Conservation (phyloP, 2,113 vertebrate genomes). For the Azemiops feae region DNA sequence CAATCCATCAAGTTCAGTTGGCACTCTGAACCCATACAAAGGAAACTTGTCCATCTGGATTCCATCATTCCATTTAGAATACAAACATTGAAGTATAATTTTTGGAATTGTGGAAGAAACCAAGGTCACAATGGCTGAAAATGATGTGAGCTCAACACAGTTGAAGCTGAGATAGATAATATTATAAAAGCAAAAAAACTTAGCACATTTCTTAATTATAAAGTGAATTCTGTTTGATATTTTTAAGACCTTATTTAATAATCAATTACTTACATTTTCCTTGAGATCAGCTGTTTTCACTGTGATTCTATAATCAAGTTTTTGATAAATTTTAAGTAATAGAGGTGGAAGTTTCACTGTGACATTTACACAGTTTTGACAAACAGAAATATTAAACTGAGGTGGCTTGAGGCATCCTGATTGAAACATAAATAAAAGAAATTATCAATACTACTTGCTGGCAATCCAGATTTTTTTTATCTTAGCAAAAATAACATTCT, state of each 20-base stretch:
- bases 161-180: background rate
- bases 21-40: background rate
- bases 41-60: background rate
- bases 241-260: background rate
- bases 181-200: background rate
- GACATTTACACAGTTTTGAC: constrained; percentile 54
- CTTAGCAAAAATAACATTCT: background rate
- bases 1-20: background rate
- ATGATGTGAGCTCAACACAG: background rate
- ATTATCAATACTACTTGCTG: background rate
- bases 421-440: background rate
- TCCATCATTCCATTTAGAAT: background rate
- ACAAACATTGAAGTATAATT: background rate
- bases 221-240: background rate
- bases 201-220: background rate
- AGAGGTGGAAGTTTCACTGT: constrained; percentile 53
- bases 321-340: constrained; percentile 30
- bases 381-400: constrained; percentile 55
- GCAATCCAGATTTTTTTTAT: background rate
- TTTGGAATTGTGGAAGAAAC: background rate
- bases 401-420: constrained; percentile 62
- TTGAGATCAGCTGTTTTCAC: constrained; percentile 28
- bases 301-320: constrained; percentile 41
- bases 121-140: background rate
- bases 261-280: constrained; percentile 34